Base-by-base conservation (phyloP, 2,797 vertebrate species). In the Poeciliopsis infans region DNA sequence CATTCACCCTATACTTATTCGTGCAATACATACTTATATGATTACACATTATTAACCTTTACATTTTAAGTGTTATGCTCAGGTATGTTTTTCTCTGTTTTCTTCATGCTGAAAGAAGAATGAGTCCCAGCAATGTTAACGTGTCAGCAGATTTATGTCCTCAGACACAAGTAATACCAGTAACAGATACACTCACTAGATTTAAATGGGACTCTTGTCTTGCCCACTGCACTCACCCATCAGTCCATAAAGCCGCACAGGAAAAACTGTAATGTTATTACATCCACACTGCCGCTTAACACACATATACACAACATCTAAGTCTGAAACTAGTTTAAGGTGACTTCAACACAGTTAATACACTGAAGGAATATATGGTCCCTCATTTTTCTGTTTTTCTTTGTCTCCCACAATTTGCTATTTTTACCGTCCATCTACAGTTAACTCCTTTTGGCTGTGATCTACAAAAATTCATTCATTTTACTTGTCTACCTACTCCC, bases 151-250 rank as follows among this genome's bases (percentile, higher is more conserved):
- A 75, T 55, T 75, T 51, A 64, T 51, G 66, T 76, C 69, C 68
- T 72, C 28, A 31, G 66, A 72, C 68, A 68, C 1, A 59, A 76
- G 47, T 45, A 74, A 77, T 57, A 45, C 45, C 78, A 45, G 20
- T 28, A 71, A 55, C 77, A 51, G 68, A 47, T 43, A 79, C 72
- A 79, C 46, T 66, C 61, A 77, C 47, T 80, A 10, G 68, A 84
- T 97, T 97, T 97, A 96, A 97, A 97, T 94, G 94, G 94, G 91
- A 94, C 91, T 95, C 96, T 97, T 97, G 96, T 97, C 96, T 96
- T 95, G 96, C 95, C 93, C 94, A 96, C 96, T 98, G 95, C 94
- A 93, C 91, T 93, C 91, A 92, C 94, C 96, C 96, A 98, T 98
- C 97, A 96, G 94, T 98, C 96, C 95, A 93, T 18, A 90, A 93